Percentiles rank a stretch among this genome's conserved stretches.
Evolutionary conservation across 2,113 vertebrate species (phyloP).

Genomic region (Boulengeromyrus knoepffleri): DNA sequence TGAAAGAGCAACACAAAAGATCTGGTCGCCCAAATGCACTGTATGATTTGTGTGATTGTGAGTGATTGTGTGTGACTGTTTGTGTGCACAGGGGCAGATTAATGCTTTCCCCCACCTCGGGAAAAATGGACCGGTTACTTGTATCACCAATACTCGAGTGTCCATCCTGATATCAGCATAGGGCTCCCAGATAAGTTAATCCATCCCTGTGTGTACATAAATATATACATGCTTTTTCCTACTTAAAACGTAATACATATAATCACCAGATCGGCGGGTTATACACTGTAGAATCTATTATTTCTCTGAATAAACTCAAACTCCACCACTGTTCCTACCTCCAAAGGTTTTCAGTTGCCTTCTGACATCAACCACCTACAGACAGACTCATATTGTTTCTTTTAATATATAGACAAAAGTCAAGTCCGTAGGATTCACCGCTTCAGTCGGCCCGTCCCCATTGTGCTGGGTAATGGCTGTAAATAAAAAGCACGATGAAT

Average conservation of each 20-base stretch:
- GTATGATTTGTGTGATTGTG: background rate
- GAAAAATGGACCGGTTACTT: too few species aligned
- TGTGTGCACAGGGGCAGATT: background rate
- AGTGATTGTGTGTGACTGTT: background rate
- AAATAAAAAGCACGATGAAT: background rate
- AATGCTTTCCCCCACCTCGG: background rate
- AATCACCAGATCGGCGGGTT: background rate
- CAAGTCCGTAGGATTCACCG: background rate
- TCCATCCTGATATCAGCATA: background rate
- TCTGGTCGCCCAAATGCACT: background rate
- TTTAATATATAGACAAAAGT: background rate
- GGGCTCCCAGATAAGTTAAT: background rate
- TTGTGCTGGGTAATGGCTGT: background rate
- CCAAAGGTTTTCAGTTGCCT: background rate
- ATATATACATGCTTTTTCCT: background rate
- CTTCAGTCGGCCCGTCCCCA: background rate
- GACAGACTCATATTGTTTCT: background rate
- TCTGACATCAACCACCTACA: background rate
- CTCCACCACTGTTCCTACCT: background rate
- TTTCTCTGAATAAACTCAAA: background rate
- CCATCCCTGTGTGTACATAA: background rate
- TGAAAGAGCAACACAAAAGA: background rate
- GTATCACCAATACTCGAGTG: background rate
- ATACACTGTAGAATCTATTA: background rate
- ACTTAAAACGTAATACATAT: background rate